Evolutionary conservation across 2,797 vertebrate genomes (phyloP).

Genomic region (Oreochromis grahami): DNA sequence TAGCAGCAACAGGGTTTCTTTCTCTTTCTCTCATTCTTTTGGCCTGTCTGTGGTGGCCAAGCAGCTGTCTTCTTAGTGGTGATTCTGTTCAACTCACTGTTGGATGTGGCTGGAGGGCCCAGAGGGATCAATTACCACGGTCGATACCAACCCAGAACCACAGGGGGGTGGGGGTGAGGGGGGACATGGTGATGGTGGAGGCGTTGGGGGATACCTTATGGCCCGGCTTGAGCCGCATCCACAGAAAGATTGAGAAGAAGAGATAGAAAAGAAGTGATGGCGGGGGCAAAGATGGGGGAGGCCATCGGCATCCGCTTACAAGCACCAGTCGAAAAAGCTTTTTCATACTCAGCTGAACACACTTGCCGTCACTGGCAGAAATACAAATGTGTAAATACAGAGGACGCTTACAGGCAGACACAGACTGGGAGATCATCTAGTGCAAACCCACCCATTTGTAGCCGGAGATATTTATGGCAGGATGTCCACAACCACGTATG

Average conservation of each 20-base stretch:
- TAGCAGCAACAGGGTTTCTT: slow-evolving; percentile 50
- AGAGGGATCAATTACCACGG: slow-evolving; percentile 79
- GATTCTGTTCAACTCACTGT: slow-evolving; percentile 65
- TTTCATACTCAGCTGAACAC: slow-evolving; percentile 28
- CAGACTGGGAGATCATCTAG: slow-evolving; percentile 1
- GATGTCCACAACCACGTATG: neutral
- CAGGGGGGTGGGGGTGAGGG: neutral
- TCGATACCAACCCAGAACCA: slow-evolving; percentile 55
- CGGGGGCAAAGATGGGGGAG: neutral
- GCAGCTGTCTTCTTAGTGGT: slow-evolving; percentile 69
- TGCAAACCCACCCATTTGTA: neutral
- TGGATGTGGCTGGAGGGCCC: slow-evolving; percentile 65
- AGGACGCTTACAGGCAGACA: neutral
- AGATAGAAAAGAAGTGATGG: neutral
- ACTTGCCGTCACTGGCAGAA: slow-evolving; percentile 14
- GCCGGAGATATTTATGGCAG: neutral
- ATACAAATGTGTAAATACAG: slow-evolving; percentile 29
- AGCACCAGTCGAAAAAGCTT: slow-evolving; percentile 26
- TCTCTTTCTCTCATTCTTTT: slow-evolving; percentile 17
- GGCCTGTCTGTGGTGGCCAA: slow-evolving; percentile 49
- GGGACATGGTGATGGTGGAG: neutral
- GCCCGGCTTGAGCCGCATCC: slow-evolving; percentile 9
- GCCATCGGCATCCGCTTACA: slow-evolving; percentile 10
- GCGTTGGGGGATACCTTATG: slow-evolving; percentile 33
- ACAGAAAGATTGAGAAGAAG: slow-evolving; percentile 22